Conservation (phyloP, 2,113 vertebrate species). For the Irena cyanogastra region DNA sequence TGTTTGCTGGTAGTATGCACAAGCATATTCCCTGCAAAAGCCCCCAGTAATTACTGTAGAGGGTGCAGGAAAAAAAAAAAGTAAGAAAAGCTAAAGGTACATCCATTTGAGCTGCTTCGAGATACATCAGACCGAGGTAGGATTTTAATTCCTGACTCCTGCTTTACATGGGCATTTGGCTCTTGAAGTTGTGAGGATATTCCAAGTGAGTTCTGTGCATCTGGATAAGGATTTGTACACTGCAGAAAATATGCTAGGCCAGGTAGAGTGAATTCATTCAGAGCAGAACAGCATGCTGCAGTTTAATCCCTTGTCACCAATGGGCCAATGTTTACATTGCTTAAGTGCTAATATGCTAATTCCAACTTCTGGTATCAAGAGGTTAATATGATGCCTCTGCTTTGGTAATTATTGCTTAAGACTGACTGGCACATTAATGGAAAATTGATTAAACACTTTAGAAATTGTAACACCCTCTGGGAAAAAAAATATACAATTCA, state of each 20-base stretch:
- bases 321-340: neutral
- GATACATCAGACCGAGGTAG: neutral
- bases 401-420: neutral
- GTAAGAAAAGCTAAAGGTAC: neutral
- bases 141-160: neutral
- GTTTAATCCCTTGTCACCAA: neutral
- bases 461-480: neutral
- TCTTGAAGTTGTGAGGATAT: neutral
- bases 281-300: neutral
- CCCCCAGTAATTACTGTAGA: neutral
- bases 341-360: conserved; percentile 37
- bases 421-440: neutral
- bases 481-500: neutral
- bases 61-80: neutral
- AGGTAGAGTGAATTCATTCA: neutral
- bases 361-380: neutral
- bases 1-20: neutral
- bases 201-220: neutral
- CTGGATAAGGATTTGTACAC: neutral
- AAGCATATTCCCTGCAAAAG: neutral
- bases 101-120: neutral
- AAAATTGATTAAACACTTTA: conserved; percentile 22
- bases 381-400: conserved; percentile 21
- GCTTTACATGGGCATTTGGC: neutral
- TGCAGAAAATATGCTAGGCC: neutral